Percentiles rank a stretch among this genome's conserved stretches.
Evolutionary conservation across 2,797 vertebrate genomes (phyloP).

Genomic region (Muscicapa comitata): DNA sequence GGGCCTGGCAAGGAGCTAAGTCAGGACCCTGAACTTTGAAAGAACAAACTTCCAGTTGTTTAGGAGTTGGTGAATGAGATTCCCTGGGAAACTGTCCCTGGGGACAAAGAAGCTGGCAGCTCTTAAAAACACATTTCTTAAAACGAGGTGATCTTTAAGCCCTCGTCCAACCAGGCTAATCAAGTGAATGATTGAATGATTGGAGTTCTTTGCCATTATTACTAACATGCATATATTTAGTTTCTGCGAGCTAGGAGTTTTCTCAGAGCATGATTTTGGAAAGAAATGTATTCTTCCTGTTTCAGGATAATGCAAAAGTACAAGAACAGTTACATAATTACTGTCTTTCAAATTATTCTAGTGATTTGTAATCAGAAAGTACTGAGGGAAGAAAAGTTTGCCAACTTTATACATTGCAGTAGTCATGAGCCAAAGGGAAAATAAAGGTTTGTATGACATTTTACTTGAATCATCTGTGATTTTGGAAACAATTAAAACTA

Average conservation of each 20-base stretch:
- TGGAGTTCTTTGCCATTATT: background rate
- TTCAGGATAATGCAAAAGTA: background rate
- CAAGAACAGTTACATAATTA: background rate
- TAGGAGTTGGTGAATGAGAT: background rate
- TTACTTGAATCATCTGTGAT: background rate
- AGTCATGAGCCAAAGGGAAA: background rate
- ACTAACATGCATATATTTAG: background rate
- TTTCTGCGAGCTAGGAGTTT: background rate
- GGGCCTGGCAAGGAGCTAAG: background rate
- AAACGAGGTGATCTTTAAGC: background rate
- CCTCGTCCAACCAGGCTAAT: background rate
- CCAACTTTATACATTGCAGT: background rate
- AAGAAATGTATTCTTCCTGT: background rate
- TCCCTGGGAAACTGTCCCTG: background rate
- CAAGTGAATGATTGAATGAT: background rate
- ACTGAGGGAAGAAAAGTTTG: background rate
- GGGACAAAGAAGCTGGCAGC: background rate
- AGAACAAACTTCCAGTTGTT: background rate
- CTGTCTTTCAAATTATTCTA: background rate
- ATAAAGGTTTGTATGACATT: background rate
- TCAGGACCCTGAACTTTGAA: background rate
- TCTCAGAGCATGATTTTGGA: background rate
- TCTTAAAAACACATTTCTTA: background rate
- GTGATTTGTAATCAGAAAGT: background rate
- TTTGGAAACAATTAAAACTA: background rate